Percentiles rank a stretch among this genome's conserved stretches.
Evolutionary conservation across 2,797 vertebrate species (phyloP).

Genomic region (Loris lydekkerianus): DNA sequence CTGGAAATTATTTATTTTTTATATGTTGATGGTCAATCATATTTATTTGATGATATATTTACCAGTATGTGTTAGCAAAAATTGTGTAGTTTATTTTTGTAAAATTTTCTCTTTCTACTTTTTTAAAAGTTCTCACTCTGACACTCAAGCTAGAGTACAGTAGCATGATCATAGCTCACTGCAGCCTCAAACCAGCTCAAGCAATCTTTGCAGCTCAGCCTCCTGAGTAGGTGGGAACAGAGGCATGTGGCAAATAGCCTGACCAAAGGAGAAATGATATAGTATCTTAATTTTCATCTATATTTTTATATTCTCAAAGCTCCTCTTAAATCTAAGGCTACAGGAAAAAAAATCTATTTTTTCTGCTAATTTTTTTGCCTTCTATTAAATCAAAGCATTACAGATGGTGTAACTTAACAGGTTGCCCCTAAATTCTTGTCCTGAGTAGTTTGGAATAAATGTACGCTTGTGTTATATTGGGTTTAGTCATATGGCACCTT

Average conservation of each 20-base stretch:
- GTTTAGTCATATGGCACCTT: background rate
- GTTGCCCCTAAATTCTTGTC: background rate
- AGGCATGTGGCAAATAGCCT: background rate
- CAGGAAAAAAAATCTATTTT: background rate
- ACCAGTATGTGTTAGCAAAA: background rate
- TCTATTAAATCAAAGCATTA: background rate
- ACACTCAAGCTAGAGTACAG: background rate
- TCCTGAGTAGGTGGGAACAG: background rate
- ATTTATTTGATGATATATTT: slow-evolving; percentile 46
- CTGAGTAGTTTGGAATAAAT: background rate
- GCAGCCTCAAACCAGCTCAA: background rate
- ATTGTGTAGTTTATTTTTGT: background rate
- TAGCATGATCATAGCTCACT: background rate
- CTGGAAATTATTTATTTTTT: slow-evolving; percentile 25
- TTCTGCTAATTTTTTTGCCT: background rate
- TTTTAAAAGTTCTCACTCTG: background rate
- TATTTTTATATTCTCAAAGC: background rate
- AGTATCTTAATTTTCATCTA: slow-evolving; percentile 3
- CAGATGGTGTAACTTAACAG: background rate
- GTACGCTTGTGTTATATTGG: background rate
- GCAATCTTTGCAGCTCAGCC: background rate
- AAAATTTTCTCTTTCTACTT: background rate
- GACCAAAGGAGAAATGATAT: background rate
- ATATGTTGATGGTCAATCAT: background rate
- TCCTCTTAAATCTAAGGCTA: background rate